Percentiles rank a stretch among this genome's conserved stretches.
Evolutionary conservation across 2,113 vertebrate species (phyloP).

Genomic region (Proteles cristata): DNA sequence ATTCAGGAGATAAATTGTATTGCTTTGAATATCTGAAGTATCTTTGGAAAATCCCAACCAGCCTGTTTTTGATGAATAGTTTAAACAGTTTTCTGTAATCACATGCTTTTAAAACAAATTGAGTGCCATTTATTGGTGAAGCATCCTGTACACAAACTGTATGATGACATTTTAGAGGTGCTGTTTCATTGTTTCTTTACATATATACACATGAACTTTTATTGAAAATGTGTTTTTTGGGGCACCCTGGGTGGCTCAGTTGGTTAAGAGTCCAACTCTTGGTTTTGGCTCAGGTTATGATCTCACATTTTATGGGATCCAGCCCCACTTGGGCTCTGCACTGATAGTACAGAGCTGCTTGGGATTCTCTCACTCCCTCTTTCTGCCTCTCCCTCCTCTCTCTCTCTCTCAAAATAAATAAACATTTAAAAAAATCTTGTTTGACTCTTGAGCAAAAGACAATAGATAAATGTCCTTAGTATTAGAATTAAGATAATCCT

Average conservation of each 20-base stretch:
- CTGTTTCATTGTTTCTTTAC: slow-evolving; percentile 68
- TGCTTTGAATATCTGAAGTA: slow-evolving; percentile 42
- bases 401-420: too few relatives aligned
- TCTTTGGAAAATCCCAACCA: neutral
- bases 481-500: slow-evolving; percentile 33
- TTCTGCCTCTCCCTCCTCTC: too few relatives aligned
- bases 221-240: slow-evolving; percentile 54
- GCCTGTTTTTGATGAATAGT: neutral
- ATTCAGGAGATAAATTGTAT: slow-evolving; percentile 20
- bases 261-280: too few relatives aligned
- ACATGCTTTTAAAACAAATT: slow-evolving; percentile 42
- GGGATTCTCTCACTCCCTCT: too few relatives aligned
- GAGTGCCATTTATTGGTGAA: slow-evolving; percentile 42
- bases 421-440: slow-evolving; percentile 8
- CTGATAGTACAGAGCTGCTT: too few relatives aligned
- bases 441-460: slow-evolving; percentile 58
- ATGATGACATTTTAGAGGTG: slow-evolving; percentile 42
- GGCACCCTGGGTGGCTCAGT: too few relatives aligned
- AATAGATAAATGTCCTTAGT: slow-evolving; percentile 28
- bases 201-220: slow-evolving; percentile 40
- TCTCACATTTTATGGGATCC: too few relatives aligned
- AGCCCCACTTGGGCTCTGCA: too few relatives aligned
- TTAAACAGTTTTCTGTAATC: slow-evolving; percentile 16
- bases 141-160: slow-evolving; percentile 31
- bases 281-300: too few relatives aligned